Conservation (phyloP, 2,113 vertebrate genomes). For the Zingel zingel region DNA sequence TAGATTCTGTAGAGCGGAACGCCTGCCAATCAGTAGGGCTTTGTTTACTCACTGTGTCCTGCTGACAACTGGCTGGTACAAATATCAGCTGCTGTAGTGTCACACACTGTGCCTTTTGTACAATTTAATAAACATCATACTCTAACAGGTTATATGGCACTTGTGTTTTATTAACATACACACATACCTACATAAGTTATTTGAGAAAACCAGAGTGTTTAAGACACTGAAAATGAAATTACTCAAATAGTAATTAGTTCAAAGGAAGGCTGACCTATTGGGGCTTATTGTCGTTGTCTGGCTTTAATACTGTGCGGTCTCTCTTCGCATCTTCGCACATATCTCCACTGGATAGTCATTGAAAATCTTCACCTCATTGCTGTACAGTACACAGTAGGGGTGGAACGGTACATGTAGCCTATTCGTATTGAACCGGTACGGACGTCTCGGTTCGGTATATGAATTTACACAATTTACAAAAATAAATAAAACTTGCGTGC, state of each 20-base stretch:
- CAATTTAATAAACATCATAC: slow-evolving; percentile 32
- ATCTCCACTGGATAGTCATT: not conserved
- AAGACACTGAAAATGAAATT: not conserved
- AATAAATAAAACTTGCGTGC: too few species aligned
- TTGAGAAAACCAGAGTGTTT: not conserved
- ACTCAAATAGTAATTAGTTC: not conserved
- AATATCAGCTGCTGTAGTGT: slow-evolving; percentile 62
- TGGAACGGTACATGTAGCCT: too few species aligned
- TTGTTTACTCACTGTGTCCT: slow-evolving; percentile 66
- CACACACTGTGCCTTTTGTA: slow-evolving; percentile 48
- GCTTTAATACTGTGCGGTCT: not conserved
- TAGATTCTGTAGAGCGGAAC: slow-evolving; percentile 63
- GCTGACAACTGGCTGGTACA: slow-evolving; percentile 60
- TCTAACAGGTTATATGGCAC: not conserved
- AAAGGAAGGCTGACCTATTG: not conserved
- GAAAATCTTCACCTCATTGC: not conserved
- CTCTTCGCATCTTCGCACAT: not conserved
- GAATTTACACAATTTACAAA: too few species aligned
- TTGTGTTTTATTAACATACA: not conserved
- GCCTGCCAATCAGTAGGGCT: slow-evolving; percentile 62
- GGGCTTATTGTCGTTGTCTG: not conserved
- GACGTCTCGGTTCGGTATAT: too few species aligned
- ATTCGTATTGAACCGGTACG: too few species aligned
- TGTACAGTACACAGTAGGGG: not conserved
- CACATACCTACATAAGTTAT: not conserved